Percentiles rank a stretch among this genome's conserved stretches.
Conservation (phyloP, 2,888 invertebrate species). For the Cephus pulcher region DNA sequence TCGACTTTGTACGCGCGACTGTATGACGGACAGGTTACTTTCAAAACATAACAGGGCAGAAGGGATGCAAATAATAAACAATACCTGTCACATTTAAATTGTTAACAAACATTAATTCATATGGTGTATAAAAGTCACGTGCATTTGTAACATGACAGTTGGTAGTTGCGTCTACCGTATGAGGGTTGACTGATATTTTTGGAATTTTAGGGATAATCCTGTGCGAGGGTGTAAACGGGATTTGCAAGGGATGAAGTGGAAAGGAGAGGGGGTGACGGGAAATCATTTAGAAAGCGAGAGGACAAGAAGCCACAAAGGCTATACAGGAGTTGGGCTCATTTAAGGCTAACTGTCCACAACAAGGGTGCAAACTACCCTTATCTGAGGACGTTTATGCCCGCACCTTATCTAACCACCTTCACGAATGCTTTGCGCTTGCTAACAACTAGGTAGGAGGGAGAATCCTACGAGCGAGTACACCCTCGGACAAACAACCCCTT, state of each 20-base stretch:
- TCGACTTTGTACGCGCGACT: too few relatives aligned
- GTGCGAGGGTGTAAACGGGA: not conserved
- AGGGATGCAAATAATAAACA: too few relatives aligned
- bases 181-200: too few relatives aligned
- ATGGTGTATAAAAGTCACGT: too few relatives aligned
- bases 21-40: too few relatives aligned
- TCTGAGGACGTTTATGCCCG: conserved; percentile 64
- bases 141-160: too few relatives aligned
- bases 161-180: too few relatives aligned
- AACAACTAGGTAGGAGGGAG: conserved; percentile 46
- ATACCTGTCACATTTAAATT: too few relatives aligned
- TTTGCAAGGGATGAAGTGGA: not conserved
- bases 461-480: conserved; percentile 29
- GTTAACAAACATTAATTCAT: too few relatives aligned
- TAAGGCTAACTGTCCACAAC: conserved; percentile 65
- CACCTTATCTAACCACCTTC: conserved; percentile 56
- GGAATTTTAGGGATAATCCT: too few relatives aligned
- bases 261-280: conserved; percentile 14
- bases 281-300: conserved; percentile 42
- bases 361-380: conserved; percentile 66
- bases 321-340: conserved; percentile 47
- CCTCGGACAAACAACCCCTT: conserved; percentile 24
- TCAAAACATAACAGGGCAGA: too few relatives aligned
- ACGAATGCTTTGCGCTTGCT: conserved; percentile 47
- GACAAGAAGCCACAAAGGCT: conserved; percentile 33